Evolutionary conservation across 1,140 invertebrate genomes (phyloP).

Genomic region (Paraescarpia echinospica): DNA sequence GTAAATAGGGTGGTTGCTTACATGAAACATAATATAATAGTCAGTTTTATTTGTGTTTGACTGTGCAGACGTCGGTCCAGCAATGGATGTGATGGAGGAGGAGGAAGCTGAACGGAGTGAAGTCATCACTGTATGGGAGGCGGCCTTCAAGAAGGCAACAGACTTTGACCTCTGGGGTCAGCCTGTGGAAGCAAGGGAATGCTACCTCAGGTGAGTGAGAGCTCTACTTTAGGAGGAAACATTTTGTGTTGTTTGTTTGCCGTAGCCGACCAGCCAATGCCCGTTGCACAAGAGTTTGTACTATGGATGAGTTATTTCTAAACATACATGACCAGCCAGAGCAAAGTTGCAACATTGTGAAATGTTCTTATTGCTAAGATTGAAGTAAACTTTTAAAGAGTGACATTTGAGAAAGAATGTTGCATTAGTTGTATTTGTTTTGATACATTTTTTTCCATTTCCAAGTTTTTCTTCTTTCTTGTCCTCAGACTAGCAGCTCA

Average conservation of each 20-base stretch:
- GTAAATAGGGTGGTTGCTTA: too few species aligned
- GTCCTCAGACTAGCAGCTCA: constrained; percentile 44
- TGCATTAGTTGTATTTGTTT: not conserved
- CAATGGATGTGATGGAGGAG: not conserved
- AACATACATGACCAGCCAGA: too few species aligned
- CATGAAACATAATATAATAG: too few species aligned
- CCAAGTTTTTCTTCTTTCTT: constrained; percentile 4
- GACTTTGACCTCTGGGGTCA: constrained; percentile 54
- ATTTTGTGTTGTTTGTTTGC: not conserved
- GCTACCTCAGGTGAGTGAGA: constrained; percentile 43
- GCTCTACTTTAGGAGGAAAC: not conserved
- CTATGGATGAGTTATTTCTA: too few species aligned
- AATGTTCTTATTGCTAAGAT: too few species aligned
- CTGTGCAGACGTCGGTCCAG: not conserved
- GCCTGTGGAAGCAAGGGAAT: constrained; percentile 49
- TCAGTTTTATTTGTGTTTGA: not conserved
- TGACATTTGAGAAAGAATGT: too few species aligned
- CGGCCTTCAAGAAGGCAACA: constrained; percentile 42
- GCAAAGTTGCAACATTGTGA: too few species aligned
- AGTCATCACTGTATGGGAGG: constrained; percentile 35
- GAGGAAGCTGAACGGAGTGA: not conserved
- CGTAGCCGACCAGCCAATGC: too few species aligned
- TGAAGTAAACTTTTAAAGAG: too few species aligned
- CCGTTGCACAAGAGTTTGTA: too few species aligned
- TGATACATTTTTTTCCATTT: not conserved